Conservation (phyloP, 2,888 invertebrate species). For the Urechis unicinctus region DNA sequence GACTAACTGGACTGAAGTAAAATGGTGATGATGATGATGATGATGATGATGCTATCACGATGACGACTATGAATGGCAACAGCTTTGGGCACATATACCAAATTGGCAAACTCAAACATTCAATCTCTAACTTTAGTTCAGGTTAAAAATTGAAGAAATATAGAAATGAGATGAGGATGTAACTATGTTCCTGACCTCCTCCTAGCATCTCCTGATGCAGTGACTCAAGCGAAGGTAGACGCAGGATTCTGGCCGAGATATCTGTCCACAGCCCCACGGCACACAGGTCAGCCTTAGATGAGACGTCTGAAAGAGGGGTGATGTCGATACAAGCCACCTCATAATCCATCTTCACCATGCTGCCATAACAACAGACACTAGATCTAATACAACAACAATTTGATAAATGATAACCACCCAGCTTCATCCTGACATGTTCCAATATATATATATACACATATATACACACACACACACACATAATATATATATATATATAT, state of each 20-base stretch:
- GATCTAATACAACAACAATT: not conserved
- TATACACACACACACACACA: too few species aligned
- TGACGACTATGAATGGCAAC: not conserved
- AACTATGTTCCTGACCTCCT: constrained; percentile 53
- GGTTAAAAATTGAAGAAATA: not conserved
- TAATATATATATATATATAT: too few species aligned
- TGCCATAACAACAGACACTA: too few species aligned
- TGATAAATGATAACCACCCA: not conserved
- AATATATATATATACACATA: too few species aligned
- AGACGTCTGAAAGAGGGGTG: constrained; percentile 58
- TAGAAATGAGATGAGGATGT: not conserved
- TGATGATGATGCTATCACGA: too few species aligned
- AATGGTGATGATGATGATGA: not conserved
- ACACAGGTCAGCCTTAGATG: constrained; percentile 56
- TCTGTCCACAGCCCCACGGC: constrained; percentile 97
- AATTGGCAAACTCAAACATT: not conserved
- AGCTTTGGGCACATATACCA: not conserved
- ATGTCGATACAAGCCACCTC: constrained; percentile 96
- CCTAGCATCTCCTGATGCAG: constrained; percentile 81
- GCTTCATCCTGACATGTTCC: too few species aligned
- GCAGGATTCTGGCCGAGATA: constrained; percentile 81
- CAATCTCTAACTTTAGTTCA: not conserved
- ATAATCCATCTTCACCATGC: constrained; percentile 66
- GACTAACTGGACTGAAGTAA: too few species aligned
- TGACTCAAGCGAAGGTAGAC: constrained; percentile 72